Percentiles rank a stretch among this genome's conserved stretches.
phyloP scores from a whole-genome alignment of 2,888 invertebrate genomes.

The Eilema depressum region DNA sequence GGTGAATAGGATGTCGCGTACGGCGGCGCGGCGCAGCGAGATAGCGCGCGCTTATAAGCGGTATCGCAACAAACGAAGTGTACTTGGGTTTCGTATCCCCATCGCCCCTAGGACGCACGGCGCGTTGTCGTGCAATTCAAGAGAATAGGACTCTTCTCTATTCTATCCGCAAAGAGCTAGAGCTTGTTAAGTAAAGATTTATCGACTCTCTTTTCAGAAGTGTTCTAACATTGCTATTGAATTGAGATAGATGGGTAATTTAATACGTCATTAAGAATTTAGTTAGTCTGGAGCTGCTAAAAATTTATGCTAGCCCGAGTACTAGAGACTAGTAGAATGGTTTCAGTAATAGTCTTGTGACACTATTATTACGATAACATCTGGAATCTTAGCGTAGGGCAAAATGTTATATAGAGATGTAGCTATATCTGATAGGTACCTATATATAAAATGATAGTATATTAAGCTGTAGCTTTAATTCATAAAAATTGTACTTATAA shows the following conservation, averaged over 20 bases:
- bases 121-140: constrained; percentile 25
- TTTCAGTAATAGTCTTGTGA: neutral
- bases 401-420: neutral
- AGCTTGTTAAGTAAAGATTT: constrained; percentile 49
- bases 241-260: constrained; percentile 21
- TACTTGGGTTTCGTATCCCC: constrained; percentile 44
- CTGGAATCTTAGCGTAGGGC: too few species aligned
- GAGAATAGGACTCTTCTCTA: constrained; percentile 30
- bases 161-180: constrained; percentile 22
- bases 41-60: constrained; percentile 82
- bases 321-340: neutral
- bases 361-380: neutral
- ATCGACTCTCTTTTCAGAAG: constrained; percentile 41
- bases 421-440: too few species aligned
- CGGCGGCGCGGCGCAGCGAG: constrained; percentile 69
- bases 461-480: too few species aligned
- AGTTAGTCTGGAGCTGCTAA: neutral
- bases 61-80: constrained; percentile 84
- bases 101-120: constrained; percentile 20
- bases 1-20: constrained; percentile 73
- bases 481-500: too few species aligned
- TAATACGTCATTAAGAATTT: constrained; percentile 12
- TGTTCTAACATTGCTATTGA: constrained; percentile 21
- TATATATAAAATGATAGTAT: too few species aligned
- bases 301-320: neutral